Evolutionary conservation across 2,888 invertebrate species (phyloP).

Genomic region (Thymelicus sylvestris): DNA sequence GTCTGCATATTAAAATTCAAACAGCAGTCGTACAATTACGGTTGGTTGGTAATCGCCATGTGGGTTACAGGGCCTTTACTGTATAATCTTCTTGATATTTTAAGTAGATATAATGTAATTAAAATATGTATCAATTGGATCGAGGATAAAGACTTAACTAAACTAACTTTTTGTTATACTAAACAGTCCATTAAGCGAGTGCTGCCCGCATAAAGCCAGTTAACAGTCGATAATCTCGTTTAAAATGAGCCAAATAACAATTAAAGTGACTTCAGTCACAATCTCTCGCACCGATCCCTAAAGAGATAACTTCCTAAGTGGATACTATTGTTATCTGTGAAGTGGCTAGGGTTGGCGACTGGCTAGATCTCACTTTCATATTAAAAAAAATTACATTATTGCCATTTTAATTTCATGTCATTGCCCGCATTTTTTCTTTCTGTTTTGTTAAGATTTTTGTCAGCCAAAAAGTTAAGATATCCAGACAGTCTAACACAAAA

Average conservation of each 20-base stretch:
- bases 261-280: conserved; percentile 36
- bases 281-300: conserved; percentile 37
- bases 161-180: no score
- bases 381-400: no score
- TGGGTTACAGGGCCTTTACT: no score
- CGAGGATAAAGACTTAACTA: neutral
- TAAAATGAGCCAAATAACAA: conserved; percentile 35
- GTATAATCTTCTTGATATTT: no score
- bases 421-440: no score
- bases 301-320: conserved; percentile 42
- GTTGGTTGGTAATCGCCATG: no score
- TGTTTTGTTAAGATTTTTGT: no score
- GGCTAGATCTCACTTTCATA: neutral
- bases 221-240: conserved; percentile 38
- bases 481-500: no score
- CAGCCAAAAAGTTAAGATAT: no score
- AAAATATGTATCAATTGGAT: neutral
- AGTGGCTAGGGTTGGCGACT: conserved; percentile 11
- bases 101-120: neutral
- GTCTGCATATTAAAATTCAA: no score
- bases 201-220: conserved; percentile 30
- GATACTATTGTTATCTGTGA: conserved; percentile 42
- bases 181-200: conserved; percentile 14
- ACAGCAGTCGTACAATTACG: no score
- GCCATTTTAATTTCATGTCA: no score